Evolutionary conservation across 2,888 invertebrate species (phyloP), one percentile per base, ranked within the genome.

Genomic region (Sphecodes monilicornis): DNA sequence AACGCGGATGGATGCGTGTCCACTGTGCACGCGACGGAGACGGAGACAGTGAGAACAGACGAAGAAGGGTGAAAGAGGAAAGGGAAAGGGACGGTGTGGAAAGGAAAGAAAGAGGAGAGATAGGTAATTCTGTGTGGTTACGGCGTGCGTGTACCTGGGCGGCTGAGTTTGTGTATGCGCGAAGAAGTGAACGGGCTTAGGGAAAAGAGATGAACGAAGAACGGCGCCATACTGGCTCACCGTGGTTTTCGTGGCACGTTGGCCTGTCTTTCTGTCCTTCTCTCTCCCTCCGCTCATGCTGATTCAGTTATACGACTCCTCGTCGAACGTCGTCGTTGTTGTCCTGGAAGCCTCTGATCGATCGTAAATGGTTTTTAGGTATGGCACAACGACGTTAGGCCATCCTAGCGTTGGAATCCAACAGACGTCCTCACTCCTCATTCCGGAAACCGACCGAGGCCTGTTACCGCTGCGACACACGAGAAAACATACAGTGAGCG

Each of bases 211-310:
- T 50, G 70, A 82, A 80, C 76, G 88, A 85, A 82, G 72, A 78
- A 72, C 90, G 90, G 86, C 90, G 90, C 90, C 89, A 88, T 88
- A 87, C 86, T 85, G 85, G 86, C 88, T 89, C 81, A 75, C 84
- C 81, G 80, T 78, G 75, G 73, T 82, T 86, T 84, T 75, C 78
- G 73, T 69, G 84, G 69, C 86, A 84, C 81, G 84, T 88, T 78
- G 71, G 54, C 13, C 71, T 26, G 70, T 29, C 22, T 32, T 0
- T 32, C 32, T 10, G 64, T 64, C 50, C 22, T 32, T 73, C 78
- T 69, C 39, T 26, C 64, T 36, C 60, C 64, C 70, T 36, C 32
- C 54, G 60, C 18, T 43, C n/a, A 50, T 36, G 43, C 46, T 57
- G 73, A 80, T 70, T 74, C 71, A 26, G 73, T 72, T 73, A n/a